phyloP scores from a whole-genome alignment of 2,113 vertebrate species.

The Phalacrocorax pelagicus region DNA sequence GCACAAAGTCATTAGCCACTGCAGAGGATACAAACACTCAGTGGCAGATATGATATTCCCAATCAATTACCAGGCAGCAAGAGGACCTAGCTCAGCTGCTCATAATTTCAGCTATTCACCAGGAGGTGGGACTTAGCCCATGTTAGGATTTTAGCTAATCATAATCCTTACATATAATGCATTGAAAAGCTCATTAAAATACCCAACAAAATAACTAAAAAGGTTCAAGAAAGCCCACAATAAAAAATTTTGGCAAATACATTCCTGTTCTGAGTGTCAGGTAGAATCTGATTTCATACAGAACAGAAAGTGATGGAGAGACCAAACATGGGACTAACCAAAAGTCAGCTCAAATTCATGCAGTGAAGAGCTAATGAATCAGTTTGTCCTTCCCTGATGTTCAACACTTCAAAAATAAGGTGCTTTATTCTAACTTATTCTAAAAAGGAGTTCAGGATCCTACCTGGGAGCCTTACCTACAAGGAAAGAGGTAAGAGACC shows the following conservation, averaged over 20 bases:
- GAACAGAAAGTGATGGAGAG: background rate
- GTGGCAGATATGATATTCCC: slow-evolving; percentile 46
- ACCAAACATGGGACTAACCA: background rate
- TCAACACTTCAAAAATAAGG: background rate
- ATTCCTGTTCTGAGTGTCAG: background rate
- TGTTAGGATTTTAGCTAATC: background rate
- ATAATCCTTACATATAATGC: background rate
- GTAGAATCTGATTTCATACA: background rate
- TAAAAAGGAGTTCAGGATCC: background rate
- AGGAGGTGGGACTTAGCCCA: background rate
- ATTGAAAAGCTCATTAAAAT: background rate
- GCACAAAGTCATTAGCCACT: background rate
- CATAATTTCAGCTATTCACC: slow-evolving; percentile 52
- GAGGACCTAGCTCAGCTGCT: slow-evolving; percentile 33
- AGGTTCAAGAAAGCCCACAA: background rate
- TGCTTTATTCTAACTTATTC: background rate
- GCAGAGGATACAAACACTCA: slow-evolving; percentile 21
- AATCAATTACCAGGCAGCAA: slow-evolving; percentile 55
- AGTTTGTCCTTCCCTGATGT: background rate
- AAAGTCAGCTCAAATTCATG: background rate
- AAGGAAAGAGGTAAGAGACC: background rate
- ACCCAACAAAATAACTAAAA: background rate
- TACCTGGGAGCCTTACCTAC: background rate
- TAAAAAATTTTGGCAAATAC: background rate
- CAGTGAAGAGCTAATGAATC: background rate